These are phyloP conservation scores for Galagoides demidoff DNA, from an alignment of 2,797 vertebrate genomes.

Conservation along the genomic window DNA sequence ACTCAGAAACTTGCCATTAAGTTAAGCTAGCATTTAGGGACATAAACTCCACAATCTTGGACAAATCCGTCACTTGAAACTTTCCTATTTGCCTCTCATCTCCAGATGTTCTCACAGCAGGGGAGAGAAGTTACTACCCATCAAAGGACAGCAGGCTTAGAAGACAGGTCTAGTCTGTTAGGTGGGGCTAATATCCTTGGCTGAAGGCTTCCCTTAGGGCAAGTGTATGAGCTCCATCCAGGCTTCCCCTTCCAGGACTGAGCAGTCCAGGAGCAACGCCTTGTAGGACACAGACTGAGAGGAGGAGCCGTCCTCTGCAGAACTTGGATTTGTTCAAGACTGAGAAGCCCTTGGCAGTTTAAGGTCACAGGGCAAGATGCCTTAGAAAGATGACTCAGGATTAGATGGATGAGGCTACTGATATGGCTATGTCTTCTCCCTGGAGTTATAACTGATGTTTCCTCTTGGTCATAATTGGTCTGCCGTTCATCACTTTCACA, in stretches of 20 bases:
- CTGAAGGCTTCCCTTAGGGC: slow-evolving; percentile 61
- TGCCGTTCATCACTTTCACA: slow-evolving; percentile 80
- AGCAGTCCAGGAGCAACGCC: slow-evolving; percentile 59
- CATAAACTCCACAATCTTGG: slow-evolving; percentile 73
- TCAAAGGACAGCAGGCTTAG: slow-evolving; percentile 43
- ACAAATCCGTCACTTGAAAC: slow-evolving; percentile 78
- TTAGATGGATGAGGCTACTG: slow-evolving; percentile 81
- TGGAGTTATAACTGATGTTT: slow-evolving; percentile 78
- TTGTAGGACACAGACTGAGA: slow-evolving; percentile 51
- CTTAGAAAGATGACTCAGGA: slow-evolving; percentile 76
- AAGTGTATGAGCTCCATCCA: slow-evolving; percentile 59
- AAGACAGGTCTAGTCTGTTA: slow-evolving; percentile 62
- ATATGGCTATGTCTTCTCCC: slow-evolving; percentile 81
- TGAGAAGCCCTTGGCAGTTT: slow-evolving; percentile 74
- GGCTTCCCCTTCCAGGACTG: slow-evolving; percentile 54
- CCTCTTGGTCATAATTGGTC: slow-evolving; percentile 76
- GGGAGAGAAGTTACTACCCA: slow-evolving; percentile 64
- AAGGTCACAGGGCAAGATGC: slow-evolving; percentile 78
- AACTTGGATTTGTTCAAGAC: slow-evolving; percentile 57
- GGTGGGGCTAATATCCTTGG: slow-evolving; percentile 62
- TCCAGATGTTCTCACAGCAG: slow-evolving; percentile 66
- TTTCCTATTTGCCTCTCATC: slow-evolving; percentile 53
- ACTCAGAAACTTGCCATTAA: slow-evolving; percentile 66
- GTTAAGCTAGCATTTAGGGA: slow-evolving; percentile 76
- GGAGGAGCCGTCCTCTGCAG: slow-evolving; percentile 26